phyloP scores from a whole-genome alignment of 2,888 invertebrate genomes.

The Limnephilus auricula region DNA sequence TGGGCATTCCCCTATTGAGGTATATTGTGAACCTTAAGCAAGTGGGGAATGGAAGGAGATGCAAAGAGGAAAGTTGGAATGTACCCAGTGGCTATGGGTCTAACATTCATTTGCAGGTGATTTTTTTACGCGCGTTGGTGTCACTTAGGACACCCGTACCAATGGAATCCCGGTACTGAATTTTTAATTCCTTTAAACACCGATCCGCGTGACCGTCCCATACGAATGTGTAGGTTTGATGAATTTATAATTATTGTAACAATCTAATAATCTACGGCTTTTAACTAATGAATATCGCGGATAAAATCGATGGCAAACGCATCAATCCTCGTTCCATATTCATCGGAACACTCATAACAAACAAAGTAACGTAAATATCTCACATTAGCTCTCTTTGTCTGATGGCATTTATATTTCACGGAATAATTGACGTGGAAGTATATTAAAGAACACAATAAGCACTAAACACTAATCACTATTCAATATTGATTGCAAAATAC shows the following conservation, averaged over 20 bases:
- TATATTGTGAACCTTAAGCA: no score
- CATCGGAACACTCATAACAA: neutral
- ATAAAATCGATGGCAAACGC: neutral
- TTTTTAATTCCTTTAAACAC: neutral
- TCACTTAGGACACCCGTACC: neutral
- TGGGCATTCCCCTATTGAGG: no score
- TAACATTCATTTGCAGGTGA: no score
- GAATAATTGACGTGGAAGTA: neutral
- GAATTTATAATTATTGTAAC: conserved; percentile 26
- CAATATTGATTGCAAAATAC: neutral
- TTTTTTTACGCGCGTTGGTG: neutral
- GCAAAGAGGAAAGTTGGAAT: no score
- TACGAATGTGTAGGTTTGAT: neutral
- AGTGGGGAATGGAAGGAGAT: no score
- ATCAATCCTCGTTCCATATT: conserved; percentile 2
- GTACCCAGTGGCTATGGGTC: no score
- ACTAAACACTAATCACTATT: neutral
- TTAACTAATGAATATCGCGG: conserved; percentile 13
- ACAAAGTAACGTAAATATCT: neutral
- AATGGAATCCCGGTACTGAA: neutral
- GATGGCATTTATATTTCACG: neutral
- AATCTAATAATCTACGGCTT: neutral
- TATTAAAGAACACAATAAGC: neutral
- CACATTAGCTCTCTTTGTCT: neutral
- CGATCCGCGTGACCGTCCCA: neutral